Percentiles rank a stretch among this genome's conserved stretches.
Evolutionary conservation across 2,113 vertebrate species (phyloP).

Genomic region (Apaloderma vittatum): DNA sequence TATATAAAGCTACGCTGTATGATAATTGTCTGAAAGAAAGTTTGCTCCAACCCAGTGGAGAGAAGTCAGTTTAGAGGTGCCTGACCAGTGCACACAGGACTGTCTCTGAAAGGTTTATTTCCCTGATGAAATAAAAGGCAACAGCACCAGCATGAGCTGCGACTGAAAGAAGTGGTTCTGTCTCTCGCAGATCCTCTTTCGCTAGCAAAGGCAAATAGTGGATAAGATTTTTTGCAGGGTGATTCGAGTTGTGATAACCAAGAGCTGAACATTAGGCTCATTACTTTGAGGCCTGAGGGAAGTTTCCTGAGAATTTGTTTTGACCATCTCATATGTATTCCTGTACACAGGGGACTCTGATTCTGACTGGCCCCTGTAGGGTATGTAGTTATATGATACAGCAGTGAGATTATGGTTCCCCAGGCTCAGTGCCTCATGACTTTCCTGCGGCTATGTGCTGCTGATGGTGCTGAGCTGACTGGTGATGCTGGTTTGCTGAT

Average conservation of each 20-base stretch:
- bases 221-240: not conserved
- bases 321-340: not conserved
- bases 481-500: not conserved
- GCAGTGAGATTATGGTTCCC: not conserved
- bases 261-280: not conserved
- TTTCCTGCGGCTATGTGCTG: not conserved
- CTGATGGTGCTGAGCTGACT: not conserved
- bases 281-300: constrained; percentile 24
- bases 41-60: not conserved
- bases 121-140: not conserved
- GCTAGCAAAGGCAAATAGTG: not conserved
- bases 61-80: not conserved
- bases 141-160: not conserved
- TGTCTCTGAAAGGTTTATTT: not conserved
- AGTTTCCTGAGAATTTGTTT: constrained; percentile 12
- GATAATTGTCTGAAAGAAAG: not conserved
- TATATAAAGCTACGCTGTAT: not conserved
- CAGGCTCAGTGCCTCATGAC: not conserved
- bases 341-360: not conserved
- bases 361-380: not conserved
- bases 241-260: not conserved
- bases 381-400: not conserved
- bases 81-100: not conserved
- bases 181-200: not conserved
- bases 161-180: not conserved